A percentile compares a stretch with the other conserved stretches of the same genome.
phyloP scores from a whole-genome alignment of 30 jellyfish, hydroid and myxozoan species.

The Cassiopea andromeda region DNA sequence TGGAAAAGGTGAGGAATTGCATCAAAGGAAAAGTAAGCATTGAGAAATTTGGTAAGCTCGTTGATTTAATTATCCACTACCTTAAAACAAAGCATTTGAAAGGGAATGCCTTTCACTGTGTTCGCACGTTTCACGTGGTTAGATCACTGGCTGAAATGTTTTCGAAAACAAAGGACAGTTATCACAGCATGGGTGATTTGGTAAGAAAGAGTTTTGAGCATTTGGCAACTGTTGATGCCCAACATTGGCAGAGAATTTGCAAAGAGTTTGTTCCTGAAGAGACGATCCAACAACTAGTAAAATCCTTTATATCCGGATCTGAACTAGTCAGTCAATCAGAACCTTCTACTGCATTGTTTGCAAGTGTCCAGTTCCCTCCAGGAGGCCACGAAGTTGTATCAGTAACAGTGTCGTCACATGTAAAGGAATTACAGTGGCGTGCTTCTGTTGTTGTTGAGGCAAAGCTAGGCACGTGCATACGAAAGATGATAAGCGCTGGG shows the following conservation, averaged over 20 bases:
- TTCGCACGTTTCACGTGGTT: constrained; percentile 94
- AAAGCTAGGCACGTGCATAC: constrained; percentile 66
- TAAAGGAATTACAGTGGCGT: constrained; percentile 74
- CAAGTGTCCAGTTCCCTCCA: constrained; percentile 59
- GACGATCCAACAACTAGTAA: constrained; percentile 8
- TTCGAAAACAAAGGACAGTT: not conserved
- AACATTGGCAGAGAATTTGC: constrained; percentile 77
- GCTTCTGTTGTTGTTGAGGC: constrained; percentile 82
- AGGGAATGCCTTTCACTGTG: constrained; percentile 93
- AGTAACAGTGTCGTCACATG: constrained; percentile 54
- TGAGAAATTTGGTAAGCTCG: constrained; percentile 70
- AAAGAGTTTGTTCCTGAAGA: constrained; percentile 81
- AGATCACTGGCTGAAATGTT: constrained; percentile 76
- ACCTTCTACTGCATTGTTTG: constrained; percentile 27
- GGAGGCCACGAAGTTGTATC: constrained; percentile 10
- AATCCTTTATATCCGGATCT: constrained; percentile 46
- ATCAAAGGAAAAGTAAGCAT: constrained; percentile 38
- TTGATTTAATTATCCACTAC: constrained; percentile 63
- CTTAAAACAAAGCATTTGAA: constrained; percentile 76
- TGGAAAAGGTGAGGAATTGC: constrained; percentile 44
- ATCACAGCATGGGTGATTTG: constrained; percentile 30
- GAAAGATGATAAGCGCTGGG: constrained; percentile 75
- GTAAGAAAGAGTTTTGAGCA: constrained; percentile 47
- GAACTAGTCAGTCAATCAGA: constrained; percentile 27
- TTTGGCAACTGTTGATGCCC: constrained; percentile 40